phyloP scores from a whole-genome alignment of 2,888 invertebrate species.

The Caenorhabditis sp. region DNA sequence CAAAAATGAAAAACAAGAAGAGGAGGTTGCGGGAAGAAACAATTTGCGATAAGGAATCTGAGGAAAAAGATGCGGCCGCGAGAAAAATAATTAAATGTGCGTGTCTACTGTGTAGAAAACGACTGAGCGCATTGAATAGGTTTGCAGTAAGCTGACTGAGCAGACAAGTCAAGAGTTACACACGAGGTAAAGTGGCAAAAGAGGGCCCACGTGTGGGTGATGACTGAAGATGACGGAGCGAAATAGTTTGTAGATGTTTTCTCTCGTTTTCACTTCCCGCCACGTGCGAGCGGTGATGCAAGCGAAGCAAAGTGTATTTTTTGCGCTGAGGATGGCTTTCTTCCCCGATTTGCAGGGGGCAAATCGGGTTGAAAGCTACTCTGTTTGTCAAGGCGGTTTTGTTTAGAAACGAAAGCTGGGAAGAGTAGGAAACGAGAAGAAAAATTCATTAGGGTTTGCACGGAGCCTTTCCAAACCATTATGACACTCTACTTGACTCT shows the following conservation, averaged over 20 bases:
- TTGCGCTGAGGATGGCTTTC: conserved; percentile 18
- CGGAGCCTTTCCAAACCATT: too few relatives aligned
- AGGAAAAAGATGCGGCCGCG: background rate
- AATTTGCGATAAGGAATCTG: background rate
- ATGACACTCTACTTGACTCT: too few relatives aligned
- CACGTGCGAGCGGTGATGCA: conserved; percentile 56
- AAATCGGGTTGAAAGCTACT: conserved; percentile 40
- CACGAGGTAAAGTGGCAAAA: conserved; percentile 23
- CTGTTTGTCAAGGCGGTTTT: conserved; percentile 43
- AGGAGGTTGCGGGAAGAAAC: too few relatives aligned
- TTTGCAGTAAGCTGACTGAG: background rate
- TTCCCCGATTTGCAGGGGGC: conserved; percentile 12
- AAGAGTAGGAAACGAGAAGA: background rate
- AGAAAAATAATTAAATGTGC: conserved; percentile 4
- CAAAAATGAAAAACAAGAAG: background rate
- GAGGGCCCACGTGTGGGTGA: conserved; percentile 49
- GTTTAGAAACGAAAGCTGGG: conserved; percentile 35
- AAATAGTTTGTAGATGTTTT: conserved; percentile 60
- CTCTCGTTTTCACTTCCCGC: conserved; percentile 25
- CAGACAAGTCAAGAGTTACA: conserved; percentile 31
- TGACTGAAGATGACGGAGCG: conserved; percentile 51
- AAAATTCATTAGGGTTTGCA: conserved; percentile 10
- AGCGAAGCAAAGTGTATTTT: conserved; percentile 36
- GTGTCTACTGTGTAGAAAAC: background rate
- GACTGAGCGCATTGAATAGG: background rate